These are phyloP conservation scores for Mythimna impura DNA, from an alignment of 2,888 invertebrate species.

Conservation along the genomic window DNA sequence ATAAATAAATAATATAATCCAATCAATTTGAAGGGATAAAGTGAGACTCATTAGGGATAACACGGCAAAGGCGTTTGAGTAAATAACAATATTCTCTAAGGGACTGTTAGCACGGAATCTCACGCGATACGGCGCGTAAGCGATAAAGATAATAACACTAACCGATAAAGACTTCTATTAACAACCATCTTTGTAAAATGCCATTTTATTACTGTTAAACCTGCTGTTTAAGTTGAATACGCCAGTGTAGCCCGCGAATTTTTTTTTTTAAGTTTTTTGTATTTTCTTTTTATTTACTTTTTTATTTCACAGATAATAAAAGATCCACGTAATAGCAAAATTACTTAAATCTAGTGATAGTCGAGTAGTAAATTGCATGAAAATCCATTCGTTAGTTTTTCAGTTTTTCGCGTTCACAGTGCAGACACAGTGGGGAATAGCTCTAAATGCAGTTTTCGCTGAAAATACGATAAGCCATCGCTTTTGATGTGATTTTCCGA, in stretches of 20 bases:
- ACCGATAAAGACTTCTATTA: slow-evolving; percentile 1
- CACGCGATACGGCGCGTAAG: slow-evolving; percentile 17
- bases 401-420: no score
- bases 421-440: no score
- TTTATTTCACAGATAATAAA: no score
- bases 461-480: background rate
- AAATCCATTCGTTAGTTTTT: no score
- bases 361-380: no score
- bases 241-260: no score
- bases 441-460: background rate
- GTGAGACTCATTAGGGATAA: slow-evolving; percentile 47
- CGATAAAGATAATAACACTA: slow-evolving; percentile 34
- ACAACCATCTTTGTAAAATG: background rate
- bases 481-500: background rate
- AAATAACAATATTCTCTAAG: slow-evolving; percentile 55
- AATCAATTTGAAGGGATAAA: slow-evolving; percentile 43
- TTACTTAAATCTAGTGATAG: no score
- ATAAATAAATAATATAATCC: slow-evolving; percentile 38
- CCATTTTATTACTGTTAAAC: no score
- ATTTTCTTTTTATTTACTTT: no score
- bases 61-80: slow-evolving; percentile 32
- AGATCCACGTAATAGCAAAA: no score
- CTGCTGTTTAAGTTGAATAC: no score
- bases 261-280: no score
- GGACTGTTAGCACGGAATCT: slow-evolving; percentile 37